Evolutionary conservation across 92 coral and sea anemone species (phyloP), one percentile per base, ranked within the genome.

Genomic region (Parazoanthus swiftii): DNA sequence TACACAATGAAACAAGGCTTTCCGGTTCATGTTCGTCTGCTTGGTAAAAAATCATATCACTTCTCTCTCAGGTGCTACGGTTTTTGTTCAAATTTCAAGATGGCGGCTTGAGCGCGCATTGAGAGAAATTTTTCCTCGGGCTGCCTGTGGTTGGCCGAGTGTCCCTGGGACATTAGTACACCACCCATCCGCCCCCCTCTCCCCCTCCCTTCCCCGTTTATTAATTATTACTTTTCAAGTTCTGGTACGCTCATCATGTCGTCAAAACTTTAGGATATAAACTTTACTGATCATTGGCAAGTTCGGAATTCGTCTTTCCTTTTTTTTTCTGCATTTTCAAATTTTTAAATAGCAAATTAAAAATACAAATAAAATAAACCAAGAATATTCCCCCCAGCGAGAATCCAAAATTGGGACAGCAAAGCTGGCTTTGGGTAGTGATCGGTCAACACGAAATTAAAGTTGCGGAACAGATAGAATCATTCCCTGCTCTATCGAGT

Each of bases 81-180:
- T 50, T 50, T 50, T 50, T 50, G 56, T 50, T 50, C 56, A 67
- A 21, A 16, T 16, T 68, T 68, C 74, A 68, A 68, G 11, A 68
- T 68, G 74, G 74, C 74, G 74, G 74, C 74, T 68, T 23, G 35
- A 68, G 74, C 74, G 74, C 74, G 35, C 74, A 68, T 68, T 68
- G 74, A 50, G 56, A 50, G 15, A 4, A 50, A 50, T 50, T 50
- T 50, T 50, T 50, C 56, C 56, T 50, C 56, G 56, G 56, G 56
- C 56, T 50, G 56, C 56, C 56, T 50, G 56, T 50, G 56, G 56
- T 50, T 50, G 56, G 56, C 56, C 56, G 56, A 50, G 56, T 50
- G 56, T 50, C 56, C 56, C 56, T 50, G 56, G 56, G 56, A 68
- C 35, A 68, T 26, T 68, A 68, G 26, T 18, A 68, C 74, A 21